phyloP scores from a whole-genome alignment of 2,888 invertebrate species.

The Platycheirus rosarum region DNA sequence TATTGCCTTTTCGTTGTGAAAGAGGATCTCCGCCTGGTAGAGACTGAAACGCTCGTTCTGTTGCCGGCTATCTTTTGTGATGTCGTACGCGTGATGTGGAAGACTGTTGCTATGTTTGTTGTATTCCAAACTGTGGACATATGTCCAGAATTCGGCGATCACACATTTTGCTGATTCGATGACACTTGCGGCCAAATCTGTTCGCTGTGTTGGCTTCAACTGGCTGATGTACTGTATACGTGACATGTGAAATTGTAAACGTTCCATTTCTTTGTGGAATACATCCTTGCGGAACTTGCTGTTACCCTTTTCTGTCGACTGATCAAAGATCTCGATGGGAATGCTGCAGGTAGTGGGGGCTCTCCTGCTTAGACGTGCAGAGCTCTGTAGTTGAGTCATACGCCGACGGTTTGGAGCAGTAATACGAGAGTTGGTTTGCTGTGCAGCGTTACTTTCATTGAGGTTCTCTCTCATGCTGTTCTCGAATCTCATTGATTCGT shows the following conservation, averaged over 20 bases:
- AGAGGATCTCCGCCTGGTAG: conserved; percentile 76
- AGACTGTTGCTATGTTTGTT: conserved; percentile 77
- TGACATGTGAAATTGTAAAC: conserved; percentile 77
- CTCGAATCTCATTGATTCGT: conserved; percentile 74
- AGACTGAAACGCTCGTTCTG: conserved; percentile 48
- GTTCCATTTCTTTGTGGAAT: conserved; percentile 78
- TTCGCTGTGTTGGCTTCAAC: conserved; percentile 24
- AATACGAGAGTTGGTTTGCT: conserved; percentile 33
- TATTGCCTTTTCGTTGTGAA: conserved; percentile 77
- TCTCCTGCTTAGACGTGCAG: not conserved
- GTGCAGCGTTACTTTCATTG: conserved; percentile 32
- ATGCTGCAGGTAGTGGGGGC: conserved; percentile 5
- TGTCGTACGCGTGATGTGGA: conserved; percentile 77
- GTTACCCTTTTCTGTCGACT: conserved; percentile 67
- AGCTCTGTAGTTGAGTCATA: conserved; percentile 25
- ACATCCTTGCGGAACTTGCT: conserved; percentile 71
- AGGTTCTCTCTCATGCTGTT: conserved; percentile 68
- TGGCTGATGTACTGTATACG: conserved; percentile 75
- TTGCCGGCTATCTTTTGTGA: conserved; percentile 68
- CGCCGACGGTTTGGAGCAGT: conserved; percentile 35
- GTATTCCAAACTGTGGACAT: conserved; percentile 78
- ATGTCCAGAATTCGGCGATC: conserved; percentile 79
- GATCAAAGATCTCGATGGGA: conserved; percentile 75
- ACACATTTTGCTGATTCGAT: conserved; percentile 77
- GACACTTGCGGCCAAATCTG: conserved; percentile 44